Evolutionary conservation across 2,888 invertebrate species (phyloP).

Genomic region (Mesodorylaimus sp.): DNA sequence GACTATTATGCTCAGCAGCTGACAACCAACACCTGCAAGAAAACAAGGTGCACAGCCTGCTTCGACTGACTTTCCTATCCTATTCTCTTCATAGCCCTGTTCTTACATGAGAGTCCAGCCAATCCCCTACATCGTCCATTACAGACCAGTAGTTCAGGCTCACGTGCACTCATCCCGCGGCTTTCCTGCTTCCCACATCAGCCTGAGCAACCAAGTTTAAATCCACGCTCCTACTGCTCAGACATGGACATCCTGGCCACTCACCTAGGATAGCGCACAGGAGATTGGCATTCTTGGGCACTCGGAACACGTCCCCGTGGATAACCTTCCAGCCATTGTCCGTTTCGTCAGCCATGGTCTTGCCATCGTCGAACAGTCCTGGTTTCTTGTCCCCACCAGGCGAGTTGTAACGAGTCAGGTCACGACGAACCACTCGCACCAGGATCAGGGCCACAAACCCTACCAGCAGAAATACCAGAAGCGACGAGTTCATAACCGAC

Average conservation of each 20-base stretch:
- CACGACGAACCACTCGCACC: constrained; percentile 37
- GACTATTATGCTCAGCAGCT: constrained; percentile 36
- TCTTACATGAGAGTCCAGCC: no score
- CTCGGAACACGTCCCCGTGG: constrained; percentile 38
- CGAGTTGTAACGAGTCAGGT: constrained; percentile 38
- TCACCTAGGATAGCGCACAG: constrained; percentile 38
- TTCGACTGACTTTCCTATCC: no score
- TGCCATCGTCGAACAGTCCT: constrained; percentile 19
- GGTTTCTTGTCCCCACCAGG: constrained; percentile 18
- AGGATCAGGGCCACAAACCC: constrained; percentile 38
- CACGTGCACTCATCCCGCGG: no score
- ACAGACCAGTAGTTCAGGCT: no score
- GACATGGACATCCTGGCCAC: constrained; percentile 2
- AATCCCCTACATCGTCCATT: no score
- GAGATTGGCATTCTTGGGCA: constrained; percentile 34
- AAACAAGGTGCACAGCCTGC: no score
- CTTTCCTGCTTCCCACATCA: no score
- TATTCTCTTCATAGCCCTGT: no score
- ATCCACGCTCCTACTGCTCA: no score
- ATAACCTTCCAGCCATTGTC: constrained; percentile 41
- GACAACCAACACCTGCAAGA: constrained; percentile 36
- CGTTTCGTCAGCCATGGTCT: no score
- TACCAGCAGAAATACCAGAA: constrained; percentile 37
- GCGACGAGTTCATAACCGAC: constrained; percentile 39
- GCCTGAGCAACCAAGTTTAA: no score